Percentiles rank a stretch among this genome's conserved stretches.
phyloP scores from a whole-genome alignment of 2,113 vertebrate species.

The Synchiropus splendidus region DNA sequence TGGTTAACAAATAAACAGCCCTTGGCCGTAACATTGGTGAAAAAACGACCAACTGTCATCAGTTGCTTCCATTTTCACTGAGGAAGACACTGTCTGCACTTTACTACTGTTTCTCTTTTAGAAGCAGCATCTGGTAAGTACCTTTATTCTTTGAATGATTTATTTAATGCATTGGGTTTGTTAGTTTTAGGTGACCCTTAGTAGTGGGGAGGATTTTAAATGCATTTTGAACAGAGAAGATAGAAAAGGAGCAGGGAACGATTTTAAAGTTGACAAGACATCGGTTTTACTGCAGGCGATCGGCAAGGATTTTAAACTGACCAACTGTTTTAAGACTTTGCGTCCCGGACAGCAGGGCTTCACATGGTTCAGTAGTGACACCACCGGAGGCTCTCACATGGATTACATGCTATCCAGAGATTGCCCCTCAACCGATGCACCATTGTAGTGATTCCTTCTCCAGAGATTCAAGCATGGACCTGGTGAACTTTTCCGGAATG shows the following conservation, averaged over 20 bases:
- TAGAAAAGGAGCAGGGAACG: background rate
- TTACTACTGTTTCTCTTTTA: no score
- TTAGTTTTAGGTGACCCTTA: background rate
- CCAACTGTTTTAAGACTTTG: constrained; percentile 5
- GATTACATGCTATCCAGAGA: background rate
- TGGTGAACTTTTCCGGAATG: no score
- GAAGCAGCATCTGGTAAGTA: background rate
- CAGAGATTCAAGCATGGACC: no score
- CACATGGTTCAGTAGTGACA: constrained; percentile 8
- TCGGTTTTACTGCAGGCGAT: constrained; percentile 3
- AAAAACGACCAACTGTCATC: no score
- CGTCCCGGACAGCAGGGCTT: constrained; percentile 8
- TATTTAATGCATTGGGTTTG: background rate
- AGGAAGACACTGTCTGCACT: background rate
- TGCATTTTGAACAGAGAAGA: constrained; percentile 2
- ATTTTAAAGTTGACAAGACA: constrained; percentile 9
- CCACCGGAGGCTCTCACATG: constrained; percentile 8
- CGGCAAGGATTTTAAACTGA: constrained; percentile 3
- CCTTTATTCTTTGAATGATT: background rate
- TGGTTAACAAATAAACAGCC: no score
- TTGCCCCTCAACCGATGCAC: constrained; percentile 3
- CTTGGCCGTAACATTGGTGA: no score
- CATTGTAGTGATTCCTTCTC: no score
- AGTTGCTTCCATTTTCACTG: background rate
- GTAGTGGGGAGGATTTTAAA: constrained; percentile 12